A percentile compares a stretch with the other conserved stretches of the same genome.
phyloP scores from a whole-genome alignment of 2,113 vertebrate genomes.

The Oxygymnocypris stewartii region DNA sequence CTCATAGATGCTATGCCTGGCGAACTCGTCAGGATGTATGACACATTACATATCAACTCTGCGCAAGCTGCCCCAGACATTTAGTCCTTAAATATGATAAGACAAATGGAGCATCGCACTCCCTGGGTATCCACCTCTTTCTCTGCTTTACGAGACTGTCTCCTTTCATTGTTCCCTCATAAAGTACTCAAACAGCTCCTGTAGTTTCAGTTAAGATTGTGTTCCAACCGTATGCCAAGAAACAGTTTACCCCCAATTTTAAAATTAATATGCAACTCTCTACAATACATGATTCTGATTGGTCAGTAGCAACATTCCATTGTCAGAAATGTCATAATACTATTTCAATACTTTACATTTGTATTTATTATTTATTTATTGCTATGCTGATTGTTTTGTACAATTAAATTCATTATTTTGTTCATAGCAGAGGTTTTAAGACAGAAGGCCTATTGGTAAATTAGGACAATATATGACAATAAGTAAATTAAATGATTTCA shows the following conservation, averaged over 20 bases:
- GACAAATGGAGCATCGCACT: constrained; percentile 24
- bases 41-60: constrained; percentile 42
- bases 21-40: constrained; percentile 27
- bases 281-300: not conserved
- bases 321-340: not conserved
- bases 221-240: no score
- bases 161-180: not conserved
- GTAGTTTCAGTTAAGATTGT: not conserved
- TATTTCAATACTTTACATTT: not conserved
- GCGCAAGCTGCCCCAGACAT: constrained; percentile 30
- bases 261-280: not conserved
- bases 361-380: no score
- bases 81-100: constrained; percentile 42
- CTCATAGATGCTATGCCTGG: constrained; percentile 18
- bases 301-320: not conserved
- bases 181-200: not conserved
- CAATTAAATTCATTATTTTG: not conserved
- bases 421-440: not conserved
- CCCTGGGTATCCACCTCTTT: not conserved
- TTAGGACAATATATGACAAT: not conserved
- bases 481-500: not conserved
- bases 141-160: not conserved
- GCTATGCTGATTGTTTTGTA: not conserved
- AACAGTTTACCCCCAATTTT: not conserved
- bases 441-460: not conserved